Conservation (phyloP, 2,888 invertebrate genomes). For the Crioceris asparagi region DNA sequence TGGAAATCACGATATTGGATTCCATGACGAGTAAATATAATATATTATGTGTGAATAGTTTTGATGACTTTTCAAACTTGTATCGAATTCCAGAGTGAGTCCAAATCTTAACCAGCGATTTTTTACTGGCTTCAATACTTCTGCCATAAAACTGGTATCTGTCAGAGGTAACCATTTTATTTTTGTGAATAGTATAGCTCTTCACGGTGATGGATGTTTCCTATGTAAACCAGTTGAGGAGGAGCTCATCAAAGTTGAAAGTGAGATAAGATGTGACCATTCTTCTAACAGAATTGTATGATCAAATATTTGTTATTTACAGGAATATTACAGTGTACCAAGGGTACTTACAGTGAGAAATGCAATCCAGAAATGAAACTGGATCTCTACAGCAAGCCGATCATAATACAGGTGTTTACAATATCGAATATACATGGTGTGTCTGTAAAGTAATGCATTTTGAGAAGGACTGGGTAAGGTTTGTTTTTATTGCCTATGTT, state of each 20-base stretch:
- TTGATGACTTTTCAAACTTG: not conserved
- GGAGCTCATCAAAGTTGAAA: slow-evolving; percentile 52
- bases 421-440: too few relatives aligned
- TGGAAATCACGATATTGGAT: slow-evolving; percentile 98
- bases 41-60: not conserved
- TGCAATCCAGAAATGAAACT: slow-evolving; percentile 33
- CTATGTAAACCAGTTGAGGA: slow-evolving; percentile 70
- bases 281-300: not conserved
- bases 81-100: slow-evolving; percentile 50
- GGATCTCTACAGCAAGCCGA: slow-evolving; percentile 62
- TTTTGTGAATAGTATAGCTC: slow-evolving; percentile 91
- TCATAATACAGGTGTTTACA: slow-evolving; percentile 76
- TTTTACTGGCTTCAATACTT: slow-evolving; percentile 57
- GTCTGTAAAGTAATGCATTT: too few relatives aligned
- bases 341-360: slow-evolving; percentile 23
- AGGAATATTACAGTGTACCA: slow-evolving; percentile 32
- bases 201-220: slow-evolving; percentile 88
- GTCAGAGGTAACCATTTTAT: slow-evolving; percentile 76
- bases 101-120: slow-evolving; percentile 64
- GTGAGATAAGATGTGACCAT: slow-evolving; percentile 37
- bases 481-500: too few relatives aligned
- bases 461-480: too few relatives aligned
- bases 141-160: slow-evolving; percentile 62
- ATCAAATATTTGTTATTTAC: slow-evolving; percentile 19
- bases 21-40: slow-evolving; percentile 74